Evolutionary conservation across 1,140 invertebrate species (phyloP).

Genomic region (Atta texana): DNA sequence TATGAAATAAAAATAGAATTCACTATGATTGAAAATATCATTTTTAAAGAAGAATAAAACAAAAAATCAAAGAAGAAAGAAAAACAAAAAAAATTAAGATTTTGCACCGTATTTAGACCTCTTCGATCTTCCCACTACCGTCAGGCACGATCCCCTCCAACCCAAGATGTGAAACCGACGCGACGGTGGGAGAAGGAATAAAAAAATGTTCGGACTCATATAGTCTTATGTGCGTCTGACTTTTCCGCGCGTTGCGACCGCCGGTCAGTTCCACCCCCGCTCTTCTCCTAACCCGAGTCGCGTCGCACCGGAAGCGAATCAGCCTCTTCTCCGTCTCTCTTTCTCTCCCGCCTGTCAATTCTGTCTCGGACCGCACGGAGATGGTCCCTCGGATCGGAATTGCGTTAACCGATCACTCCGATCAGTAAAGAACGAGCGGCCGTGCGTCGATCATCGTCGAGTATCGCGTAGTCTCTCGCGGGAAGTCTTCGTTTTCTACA

Average conservation of each 20-base stretch:
- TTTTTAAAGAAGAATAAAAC: no score
- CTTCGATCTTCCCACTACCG: no score
- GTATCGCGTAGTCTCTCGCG: not conserved
- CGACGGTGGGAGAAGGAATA: not conserved
- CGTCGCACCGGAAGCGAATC: not conserved
- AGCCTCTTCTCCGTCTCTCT: conserved; percentile 1
- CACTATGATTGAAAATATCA: no score
- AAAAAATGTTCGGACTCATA: not conserved
- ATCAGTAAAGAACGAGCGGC: conserved; percentile 1
- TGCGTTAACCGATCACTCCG: no score
- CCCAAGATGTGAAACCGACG: not conserved
- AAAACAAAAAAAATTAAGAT: no score
- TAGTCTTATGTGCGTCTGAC: not conserved
- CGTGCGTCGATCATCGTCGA: not conserved
- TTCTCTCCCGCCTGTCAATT: not conserved
- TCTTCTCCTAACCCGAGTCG: not conserved
- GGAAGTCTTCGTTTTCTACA: not conserved
- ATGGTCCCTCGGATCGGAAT: not conserved
- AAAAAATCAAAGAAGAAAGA: no score
- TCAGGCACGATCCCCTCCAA: no score
- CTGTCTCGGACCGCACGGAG: not conserved
- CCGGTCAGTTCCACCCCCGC: not conserved
- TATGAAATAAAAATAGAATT: no score
- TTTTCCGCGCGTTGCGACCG: not conserved
- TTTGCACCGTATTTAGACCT: no score